Evolutionary conservation across 23 tunicate species (phyloP).

Genomic region (Trididemnum nubilum): DNA sequence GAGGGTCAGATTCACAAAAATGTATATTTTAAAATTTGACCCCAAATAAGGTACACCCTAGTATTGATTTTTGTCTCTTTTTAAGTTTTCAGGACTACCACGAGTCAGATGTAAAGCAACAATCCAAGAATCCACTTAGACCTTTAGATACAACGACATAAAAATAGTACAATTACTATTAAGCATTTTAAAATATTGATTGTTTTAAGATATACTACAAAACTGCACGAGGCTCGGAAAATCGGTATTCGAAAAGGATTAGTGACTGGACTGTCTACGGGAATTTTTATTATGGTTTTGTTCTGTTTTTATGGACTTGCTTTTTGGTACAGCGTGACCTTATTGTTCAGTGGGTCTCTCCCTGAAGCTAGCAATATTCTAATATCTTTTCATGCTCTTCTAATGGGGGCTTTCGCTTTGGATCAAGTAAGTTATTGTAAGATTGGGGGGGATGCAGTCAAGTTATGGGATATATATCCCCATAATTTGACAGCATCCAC

Average conservation of each 20-base stretch:
- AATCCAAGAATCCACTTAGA: too few species aligned
- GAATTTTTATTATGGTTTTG: slow-evolving; percentile 68
- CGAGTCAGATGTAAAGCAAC: too few species aligned
- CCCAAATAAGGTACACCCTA: too few species aligned
- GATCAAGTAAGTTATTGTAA: slow-evolving; percentile 92
- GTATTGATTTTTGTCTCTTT: too few species aligned
- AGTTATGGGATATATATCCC: too few species aligned
- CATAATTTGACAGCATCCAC: too few species aligned
- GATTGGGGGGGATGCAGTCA: too few species aligned
- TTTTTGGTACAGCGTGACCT: slow-evolving; percentile 95
- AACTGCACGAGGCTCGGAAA: slow-evolving; percentile 61
- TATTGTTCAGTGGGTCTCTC: slow-evolving; percentile 52
- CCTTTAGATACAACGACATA: too few species aligned
- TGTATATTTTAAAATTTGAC: too few species aligned
- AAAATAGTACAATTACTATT: too few species aligned
- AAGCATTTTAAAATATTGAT: background rate
- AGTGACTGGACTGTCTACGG: slow-evolving; percentile 67
- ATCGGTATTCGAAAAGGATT: slow-evolving; percentile 89
- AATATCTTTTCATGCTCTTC: slow-evolving; percentile 84
- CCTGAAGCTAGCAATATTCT: slow-evolving; percentile 64
- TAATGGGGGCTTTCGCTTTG: slow-evolving; percentile 97
- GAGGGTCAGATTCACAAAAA: too few species aligned
- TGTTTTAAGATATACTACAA: slow-evolving; percentile 46
- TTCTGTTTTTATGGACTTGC: slow-evolving; percentile 94
- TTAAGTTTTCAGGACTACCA: too few species aligned